Evolutionary conservation across 2,888 invertebrate species (phyloP), one percentile per base, ranked within the genome.

Genomic region (Cenopis cana): DNA sequence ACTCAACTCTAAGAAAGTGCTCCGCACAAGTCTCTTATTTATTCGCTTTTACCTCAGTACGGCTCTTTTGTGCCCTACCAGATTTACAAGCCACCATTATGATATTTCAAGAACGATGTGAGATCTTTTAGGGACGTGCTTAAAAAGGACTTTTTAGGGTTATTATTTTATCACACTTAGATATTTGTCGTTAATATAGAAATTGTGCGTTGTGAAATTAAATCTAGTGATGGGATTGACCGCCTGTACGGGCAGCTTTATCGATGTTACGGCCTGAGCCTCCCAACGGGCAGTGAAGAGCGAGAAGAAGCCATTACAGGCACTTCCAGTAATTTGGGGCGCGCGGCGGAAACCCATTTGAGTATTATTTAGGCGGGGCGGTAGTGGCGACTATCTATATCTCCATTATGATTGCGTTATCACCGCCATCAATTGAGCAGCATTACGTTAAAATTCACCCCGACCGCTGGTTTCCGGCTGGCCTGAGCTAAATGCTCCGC

Each of bases 11-110:
- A 84, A 77, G 85, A 86, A 89, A 92, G 90, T 91, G 87, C 89
- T 90, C 85, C 84, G 85, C 87, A 85, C 88, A 89, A 91, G 88
- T 88, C 90, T 88, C 88, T 89, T 91, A 92, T 93, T 92, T 93
- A 92, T 92, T 90, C 86, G 87, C 86, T 87, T 88, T 88, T 86
- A 89, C 83, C 88, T 90, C 90, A 88, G 82, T 83, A 84, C 77
- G 79, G 82, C 82, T 86, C 87, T 85, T 89, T 90, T 89, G 89
- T 89, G 86, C 82, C 82, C 81, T 86, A 83, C 83, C 80, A 85
- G 86, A 89, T 88, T 87, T 88, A 88, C 84, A 86, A 84, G 80
- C 81, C 73, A 76, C 80, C 82, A 82, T 83, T 83, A 82, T 77
- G 81, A 77, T 81, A 77, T 78, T 82, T 84, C 29, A 57, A 33